phyloP scores from a whole-genome alignment of 2,888 invertebrate genomes.

The Netelia melanura region DNA sequence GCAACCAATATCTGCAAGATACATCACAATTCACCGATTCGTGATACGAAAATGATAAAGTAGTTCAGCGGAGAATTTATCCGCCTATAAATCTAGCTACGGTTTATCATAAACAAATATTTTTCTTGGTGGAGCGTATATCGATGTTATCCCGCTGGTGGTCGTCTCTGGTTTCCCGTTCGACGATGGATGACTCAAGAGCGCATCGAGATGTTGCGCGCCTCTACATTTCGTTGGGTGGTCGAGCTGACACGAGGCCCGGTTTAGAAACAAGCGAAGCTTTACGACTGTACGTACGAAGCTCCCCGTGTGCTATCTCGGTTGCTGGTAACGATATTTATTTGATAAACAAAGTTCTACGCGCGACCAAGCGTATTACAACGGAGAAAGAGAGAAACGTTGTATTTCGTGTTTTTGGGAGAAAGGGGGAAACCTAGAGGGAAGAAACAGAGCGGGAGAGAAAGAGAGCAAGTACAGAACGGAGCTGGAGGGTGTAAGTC shows the following conservation, averaged over 20 bases:
- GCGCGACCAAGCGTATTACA: conserved; percentile 57
- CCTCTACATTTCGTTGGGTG: conserved; percentile 55
- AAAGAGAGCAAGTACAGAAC: conserved; percentile 44
- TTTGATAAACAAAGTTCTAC: conserved; percentile 81
- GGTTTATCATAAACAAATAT: conserved; percentile 19
- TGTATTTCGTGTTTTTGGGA: conserved; percentile 10
- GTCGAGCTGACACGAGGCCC: conserved; percentile 43
- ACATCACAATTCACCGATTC: not conserved
- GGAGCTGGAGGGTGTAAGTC: conserved; percentile 75
- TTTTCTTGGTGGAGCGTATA: not conserved
- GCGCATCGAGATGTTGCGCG: conserved; percentile 57
- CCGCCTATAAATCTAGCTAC: not conserved
- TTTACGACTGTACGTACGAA: conserved; percentile 55
- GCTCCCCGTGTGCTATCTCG: conserved; percentile 36
- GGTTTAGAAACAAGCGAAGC: conserved; percentile 41
- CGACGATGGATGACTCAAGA: conserved; percentile 44
- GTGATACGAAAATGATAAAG: not conserved
- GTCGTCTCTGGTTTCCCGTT: conserved; percentile 22
- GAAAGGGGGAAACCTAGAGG: not conserved
- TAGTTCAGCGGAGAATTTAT: not conserved
- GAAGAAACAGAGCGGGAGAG: not conserved
- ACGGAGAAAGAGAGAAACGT: conserved; percentile 26
- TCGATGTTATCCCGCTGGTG: not conserved
- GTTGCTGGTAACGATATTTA: conserved; percentile 75
- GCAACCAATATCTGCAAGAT: too few relatives aligned